Evolutionary conservation across 2,113 vertebrate species (phyloP).

Genomic region (Anolis sagrei): DNA sequence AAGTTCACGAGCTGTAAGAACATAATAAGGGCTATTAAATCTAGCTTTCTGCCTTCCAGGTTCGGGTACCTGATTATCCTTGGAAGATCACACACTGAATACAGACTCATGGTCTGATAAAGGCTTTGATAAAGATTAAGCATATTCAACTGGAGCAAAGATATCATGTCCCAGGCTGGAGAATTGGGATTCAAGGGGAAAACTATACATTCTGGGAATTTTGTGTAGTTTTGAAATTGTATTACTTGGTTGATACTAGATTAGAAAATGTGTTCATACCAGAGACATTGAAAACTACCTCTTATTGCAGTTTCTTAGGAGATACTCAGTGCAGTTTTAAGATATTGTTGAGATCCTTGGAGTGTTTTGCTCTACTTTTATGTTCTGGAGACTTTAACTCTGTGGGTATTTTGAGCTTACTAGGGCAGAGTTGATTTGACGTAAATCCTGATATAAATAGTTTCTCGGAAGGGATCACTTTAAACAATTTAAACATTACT

Average conservation of each 20-base stretch:
- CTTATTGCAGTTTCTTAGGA: background rate
- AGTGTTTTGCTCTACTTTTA: background rate
- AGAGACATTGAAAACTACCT: background rate
- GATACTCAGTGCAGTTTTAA: background rate
- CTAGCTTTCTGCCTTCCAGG: background rate
- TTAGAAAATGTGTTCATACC: no score
- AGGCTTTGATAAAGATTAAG: background rate
- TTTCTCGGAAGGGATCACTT: no score
- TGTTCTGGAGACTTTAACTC: background rate
- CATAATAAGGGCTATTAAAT: background rate
- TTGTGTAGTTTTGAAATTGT: background rate
- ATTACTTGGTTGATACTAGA: no score
- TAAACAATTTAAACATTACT: no score
- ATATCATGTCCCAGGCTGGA: background rate
- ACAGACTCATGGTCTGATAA: background rate
- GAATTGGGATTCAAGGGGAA: background rate
- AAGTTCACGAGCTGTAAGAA: background rate
- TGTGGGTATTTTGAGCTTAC: background rate
- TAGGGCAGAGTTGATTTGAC: background rate
- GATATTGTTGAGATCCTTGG: background rate
- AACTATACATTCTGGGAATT: background rate
- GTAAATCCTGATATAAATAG: no score
- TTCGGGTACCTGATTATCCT: background rate
- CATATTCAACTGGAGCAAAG: background rate
- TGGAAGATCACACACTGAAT: background rate